These are phyloP conservation scores for Busseola fusca DNA, from an alignment of 2,888 invertebrate genomes.

Conservation along the genomic window DNA sequence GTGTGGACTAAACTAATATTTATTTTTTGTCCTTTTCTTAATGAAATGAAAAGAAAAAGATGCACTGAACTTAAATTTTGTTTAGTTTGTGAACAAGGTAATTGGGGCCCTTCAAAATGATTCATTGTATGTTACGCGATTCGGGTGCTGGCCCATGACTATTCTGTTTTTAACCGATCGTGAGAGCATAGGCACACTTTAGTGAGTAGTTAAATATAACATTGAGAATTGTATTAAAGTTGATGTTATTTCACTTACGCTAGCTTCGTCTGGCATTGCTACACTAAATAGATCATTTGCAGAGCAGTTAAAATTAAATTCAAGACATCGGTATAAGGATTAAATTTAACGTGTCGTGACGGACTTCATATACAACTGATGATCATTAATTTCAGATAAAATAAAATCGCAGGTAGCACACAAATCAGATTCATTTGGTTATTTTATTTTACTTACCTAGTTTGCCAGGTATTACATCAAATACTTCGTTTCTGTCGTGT, in stretches of 20 bases:
- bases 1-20: too few relatives aligned
- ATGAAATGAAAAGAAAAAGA: too few relatives aligned
- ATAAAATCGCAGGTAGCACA: constrained; percentile 24
- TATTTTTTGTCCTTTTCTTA: too few relatives aligned
- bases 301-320: not conserved
- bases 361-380: not conserved
- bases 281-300: not conserved
- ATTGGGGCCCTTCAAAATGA: too few relatives aligned
- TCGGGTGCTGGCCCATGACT: not conserved
- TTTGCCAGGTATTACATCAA: constrained; percentile 96
- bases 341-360: not conserved
- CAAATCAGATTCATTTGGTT: not conserved
- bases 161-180: not conserved
- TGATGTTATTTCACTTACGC: not conserved
- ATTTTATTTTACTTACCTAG: constrained; percentile 90
- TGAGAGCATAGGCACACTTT: not conserved
- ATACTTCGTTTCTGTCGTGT: constrained; percentile 93
- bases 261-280: not conserved
- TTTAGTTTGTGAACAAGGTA: too few relatives aligned
- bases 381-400: too few relatives aligned
- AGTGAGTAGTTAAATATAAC: not conserved
- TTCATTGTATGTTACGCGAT: not conserved
- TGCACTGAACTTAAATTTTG: too few relatives aligned
- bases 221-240: not conserved
- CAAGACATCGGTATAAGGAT: not conserved